Percentiles rank a stretch among this genome's conserved stretches.
Evolutionary conservation across 2,113 vertebrate species (phyloP).

Genomic region (Solenodon paradoxus): DNA sequence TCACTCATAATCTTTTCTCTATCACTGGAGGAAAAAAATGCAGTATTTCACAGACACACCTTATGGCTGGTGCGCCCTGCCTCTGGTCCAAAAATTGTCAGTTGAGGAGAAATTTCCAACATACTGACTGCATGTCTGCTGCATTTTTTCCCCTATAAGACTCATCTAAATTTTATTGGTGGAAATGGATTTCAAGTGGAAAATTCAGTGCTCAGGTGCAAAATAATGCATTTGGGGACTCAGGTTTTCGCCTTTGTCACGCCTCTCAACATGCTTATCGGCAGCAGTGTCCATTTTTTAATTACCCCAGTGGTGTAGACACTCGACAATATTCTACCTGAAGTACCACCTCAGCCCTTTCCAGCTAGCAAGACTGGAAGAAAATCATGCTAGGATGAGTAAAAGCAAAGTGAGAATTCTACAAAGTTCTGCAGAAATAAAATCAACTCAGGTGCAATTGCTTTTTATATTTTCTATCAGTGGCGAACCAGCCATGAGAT

Average conservation of each 20-base stretch:
- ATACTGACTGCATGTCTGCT: slow-evolving; percentile 25
- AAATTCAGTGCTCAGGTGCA: background rate
- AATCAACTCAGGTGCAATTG: background rate
- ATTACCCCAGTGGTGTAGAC: background rate
- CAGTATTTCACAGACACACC: background rate
- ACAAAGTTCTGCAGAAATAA: slow-evolving; percentile 19
- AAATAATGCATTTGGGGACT: slow-evolving; percentile 1
- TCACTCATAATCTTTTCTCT: background rate
- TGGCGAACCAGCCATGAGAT: background rate
- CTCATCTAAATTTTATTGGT: slow-evolving; percentile 33
- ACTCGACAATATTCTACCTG: background rate
- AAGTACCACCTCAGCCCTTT: background rate
- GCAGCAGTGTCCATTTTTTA: slow-evolving; percentile 38
- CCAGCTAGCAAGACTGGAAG: background rate
- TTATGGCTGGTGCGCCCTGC: background rate
- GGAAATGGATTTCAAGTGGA: slow-evolving; percentile 35
- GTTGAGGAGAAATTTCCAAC: slow-evolving; percentile 41
- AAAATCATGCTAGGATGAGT: background rate
- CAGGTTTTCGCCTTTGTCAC: slow-evolving; percentile 26
- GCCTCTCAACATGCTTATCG: accelerated
- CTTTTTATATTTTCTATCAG: slow-evolving; percentile 11
- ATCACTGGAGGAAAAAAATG: background rate
- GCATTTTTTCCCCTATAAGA: background rate
- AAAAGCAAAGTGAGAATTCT: background rate
- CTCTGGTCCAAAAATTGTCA: background rate